Evolutionary conservation across 1,140 invertebrate species (phyloP).

Genomic region (Propsilocerus akamusi): DNA sequence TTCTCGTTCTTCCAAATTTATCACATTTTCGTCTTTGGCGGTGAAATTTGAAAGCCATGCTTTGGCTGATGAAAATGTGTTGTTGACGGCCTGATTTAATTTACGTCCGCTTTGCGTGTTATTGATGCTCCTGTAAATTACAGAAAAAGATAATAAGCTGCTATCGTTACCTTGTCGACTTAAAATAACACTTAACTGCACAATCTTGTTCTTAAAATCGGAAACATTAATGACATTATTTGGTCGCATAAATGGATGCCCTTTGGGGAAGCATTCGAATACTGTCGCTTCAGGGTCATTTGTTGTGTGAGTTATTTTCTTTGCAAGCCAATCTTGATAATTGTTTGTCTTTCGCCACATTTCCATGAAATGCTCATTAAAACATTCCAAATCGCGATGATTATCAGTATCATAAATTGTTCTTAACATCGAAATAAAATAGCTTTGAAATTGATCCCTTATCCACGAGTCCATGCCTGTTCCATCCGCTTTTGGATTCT

Average conservation of each 20-base stretch:
- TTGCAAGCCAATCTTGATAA: constrained; percentile 57
- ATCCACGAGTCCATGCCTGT: constrained; percentile 86
- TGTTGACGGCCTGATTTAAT: background rate
- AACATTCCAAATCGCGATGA: constrained; percentile 73
- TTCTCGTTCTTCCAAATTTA: background rate
- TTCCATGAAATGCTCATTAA: constrained; percentile 66
- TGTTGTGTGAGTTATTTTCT: constrained; percentile 22
- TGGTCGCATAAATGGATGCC: constrained; percentile 84
- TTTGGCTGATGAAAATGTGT: background rate
- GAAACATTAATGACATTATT: constrained; percentile 52
- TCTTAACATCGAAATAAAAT: constrained; percentile 71
- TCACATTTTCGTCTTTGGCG: background rate
- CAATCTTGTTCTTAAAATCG: constrained; percentile 82
- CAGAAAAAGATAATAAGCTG: background rate
- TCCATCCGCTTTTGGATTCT: constrained; percentile 51
- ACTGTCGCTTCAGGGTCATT: constrained; percentile 38
- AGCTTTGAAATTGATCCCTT: constrained; percentile 81
- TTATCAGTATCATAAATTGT: constrained; percentile 58
- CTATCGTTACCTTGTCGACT: background rate
- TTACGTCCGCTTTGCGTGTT: background rate
- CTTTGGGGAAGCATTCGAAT: constrained; percentile 39
- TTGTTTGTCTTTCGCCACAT: constrained; percentile 79
- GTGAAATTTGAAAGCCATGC: background rate
- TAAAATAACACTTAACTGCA: constrained; percentile 37
- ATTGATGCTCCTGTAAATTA: background rate